phyloP scores from a whole-genome alignment of 2,888 invertebrate genomes.

The Acleris laterana region DNA sequence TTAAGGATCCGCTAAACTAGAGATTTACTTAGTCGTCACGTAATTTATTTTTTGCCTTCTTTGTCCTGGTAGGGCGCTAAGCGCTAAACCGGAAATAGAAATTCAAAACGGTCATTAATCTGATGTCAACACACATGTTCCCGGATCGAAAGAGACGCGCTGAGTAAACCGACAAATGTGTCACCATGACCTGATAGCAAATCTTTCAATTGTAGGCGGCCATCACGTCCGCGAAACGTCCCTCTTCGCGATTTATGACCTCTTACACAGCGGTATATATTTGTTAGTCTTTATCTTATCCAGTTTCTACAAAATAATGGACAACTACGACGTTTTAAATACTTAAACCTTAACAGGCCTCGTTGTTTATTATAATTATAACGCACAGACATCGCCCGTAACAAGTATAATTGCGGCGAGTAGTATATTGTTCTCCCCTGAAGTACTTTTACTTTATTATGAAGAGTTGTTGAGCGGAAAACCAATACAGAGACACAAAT shows the following conservation, averaged over 20 bases:
- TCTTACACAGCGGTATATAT: slow-evolving; percentile 11
- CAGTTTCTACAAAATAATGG: slow-evolving; percentile 13
- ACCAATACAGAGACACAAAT: neutral
- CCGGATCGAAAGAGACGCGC: slow-evolving; percentile 55
- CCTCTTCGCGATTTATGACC: slow-evolving; percentile 8
- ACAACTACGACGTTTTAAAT: slow-evolving; percentile 9
- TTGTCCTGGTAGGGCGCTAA: slow-evolving; percentile 40
- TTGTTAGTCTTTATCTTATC: slow-evolving; percentile 13
- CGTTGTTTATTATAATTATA: slow-evolving; percentile 17
- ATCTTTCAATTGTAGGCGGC: slow-evolving; percentile 44
- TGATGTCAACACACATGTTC: slow-evolving; percentile 62
- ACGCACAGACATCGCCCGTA: neutral
- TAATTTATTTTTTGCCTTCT: slow-evolving; percentile 27
- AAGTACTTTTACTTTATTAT: slow-evolving; percentile 6
- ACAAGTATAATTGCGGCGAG: neutral
- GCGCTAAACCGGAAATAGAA: slow-evolving; percentile 46
- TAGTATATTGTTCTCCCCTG: neutral
- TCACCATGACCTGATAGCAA: slow-evolving; percentile 51
- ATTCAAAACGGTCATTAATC: slow-evolving; percentile 61
- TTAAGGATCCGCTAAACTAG: slow-evolving; percentile 20
- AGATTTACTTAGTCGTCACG: slow-evolving; percentile 26
- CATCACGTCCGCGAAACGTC: slow-evolving; percentile 13
- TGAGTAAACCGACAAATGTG: slow-evolving; percentile 55
- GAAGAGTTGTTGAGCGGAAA: slow-evolving; percentile 1
- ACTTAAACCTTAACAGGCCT: slow-evolving; percentile 7